A percentile compares a stretch with the other conserved stretches of the same genome.
Conservation (phyloP, 2,888 invertebrate genomes). For the Orthosia incerta region DNA sequence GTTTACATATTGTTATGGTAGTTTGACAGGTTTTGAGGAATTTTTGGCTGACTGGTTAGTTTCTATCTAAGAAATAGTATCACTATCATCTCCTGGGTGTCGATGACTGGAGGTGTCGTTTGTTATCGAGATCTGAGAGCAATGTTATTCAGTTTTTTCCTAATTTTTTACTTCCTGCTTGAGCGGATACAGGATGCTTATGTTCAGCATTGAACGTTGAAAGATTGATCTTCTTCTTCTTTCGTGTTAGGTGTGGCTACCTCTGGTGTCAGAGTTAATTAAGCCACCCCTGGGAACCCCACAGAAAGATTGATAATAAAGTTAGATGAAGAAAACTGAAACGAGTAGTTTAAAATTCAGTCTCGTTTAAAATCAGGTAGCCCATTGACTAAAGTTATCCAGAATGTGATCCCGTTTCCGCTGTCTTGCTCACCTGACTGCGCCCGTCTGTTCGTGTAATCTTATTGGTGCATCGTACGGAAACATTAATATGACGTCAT, state of each 20-base stretch:
- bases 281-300: too few species aligned
- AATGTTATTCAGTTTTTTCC: too few species aligned
- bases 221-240: too few species aligned
- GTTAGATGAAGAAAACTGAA: neutral
- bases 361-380: constrained; percentile 5
- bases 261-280: too few species aligned
- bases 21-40: neutral
- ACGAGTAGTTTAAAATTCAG: too few species aligned
- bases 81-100: neutral
- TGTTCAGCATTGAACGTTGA: neutral
- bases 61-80: neutral
- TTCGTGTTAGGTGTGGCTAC: too few species aligned
- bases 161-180: neutral
- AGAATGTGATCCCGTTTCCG: constrained; percentile 40
- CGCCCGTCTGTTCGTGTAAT: constrained; percentile 2
- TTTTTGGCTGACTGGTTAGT: neutral
- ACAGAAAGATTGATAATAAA: neutral
- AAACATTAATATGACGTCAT: constrained; percentile 22
- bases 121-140: neutral
- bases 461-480: constrained; percentile 26
- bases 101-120: neutral
- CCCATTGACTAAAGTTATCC: constrained; percentile 10
- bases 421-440: constrained; percentile 44
- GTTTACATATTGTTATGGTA: constrained; percentile 10
- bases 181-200: neutral